A percentile compares a stretch with the other conserved stretches of the same genome.
Conservation (phyloP, 2,797 vertebrate genomes). For the Furcifer pardalis region DNA sequence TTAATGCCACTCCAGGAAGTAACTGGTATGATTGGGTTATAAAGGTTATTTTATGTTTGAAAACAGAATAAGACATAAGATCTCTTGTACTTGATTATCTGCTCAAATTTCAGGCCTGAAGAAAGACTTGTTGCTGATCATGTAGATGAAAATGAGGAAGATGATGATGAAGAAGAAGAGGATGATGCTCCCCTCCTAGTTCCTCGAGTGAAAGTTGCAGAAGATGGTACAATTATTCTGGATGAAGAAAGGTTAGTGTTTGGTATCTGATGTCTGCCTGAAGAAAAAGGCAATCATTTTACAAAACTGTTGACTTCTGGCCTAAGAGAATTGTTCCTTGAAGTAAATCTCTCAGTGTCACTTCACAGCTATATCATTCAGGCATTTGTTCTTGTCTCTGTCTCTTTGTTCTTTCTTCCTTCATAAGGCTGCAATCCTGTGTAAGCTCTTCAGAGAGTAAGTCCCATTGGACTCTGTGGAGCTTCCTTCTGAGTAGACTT, state of each 20-base stretch:
- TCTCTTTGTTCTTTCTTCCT: background rate
- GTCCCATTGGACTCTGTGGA: background rate
- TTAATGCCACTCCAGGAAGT: background rate
- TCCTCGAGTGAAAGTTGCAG: constrained; percentile 95
- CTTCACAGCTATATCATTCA: background rate
- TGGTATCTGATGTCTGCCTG: constrained; percentile 12
- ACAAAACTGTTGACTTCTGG: background rate
- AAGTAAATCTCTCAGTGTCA: background rate
- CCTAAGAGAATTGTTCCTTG: background rate
- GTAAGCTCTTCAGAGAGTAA: background rate
- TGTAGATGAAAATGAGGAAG: constrained; percentile 69
- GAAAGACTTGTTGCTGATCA: constrained; percentile 58
- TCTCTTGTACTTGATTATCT: constrained; percentile 12
- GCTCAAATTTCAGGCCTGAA: constrained; percentile 66
- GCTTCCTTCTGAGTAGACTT: background rate
- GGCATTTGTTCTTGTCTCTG: background rate
- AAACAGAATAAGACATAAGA: background rate
- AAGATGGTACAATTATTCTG: constrained; percentile 96
- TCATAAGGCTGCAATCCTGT: background rate
- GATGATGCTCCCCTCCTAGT: constrained; percentile 85
- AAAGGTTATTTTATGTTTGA: background rate
- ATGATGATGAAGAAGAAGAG: constrained; percentile 65
- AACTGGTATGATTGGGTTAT: background rate
- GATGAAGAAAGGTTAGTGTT: constrained; percentile 91
- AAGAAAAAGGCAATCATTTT: background rate